Evolutionary conservation across 2,888 invertebrate genomes (phyloP).

Genomic region (Corbicula japonica): DNA sequence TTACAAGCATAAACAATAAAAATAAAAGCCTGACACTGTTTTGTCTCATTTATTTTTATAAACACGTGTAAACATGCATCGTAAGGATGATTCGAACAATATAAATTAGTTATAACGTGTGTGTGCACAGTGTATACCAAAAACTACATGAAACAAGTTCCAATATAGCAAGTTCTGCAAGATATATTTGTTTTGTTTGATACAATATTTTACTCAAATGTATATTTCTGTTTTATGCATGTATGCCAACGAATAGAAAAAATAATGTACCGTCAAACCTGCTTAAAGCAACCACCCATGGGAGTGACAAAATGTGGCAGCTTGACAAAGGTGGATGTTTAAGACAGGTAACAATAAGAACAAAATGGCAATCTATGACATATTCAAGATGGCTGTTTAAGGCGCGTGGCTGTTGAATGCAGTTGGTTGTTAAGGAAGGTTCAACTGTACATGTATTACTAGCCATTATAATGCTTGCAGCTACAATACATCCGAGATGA

Average conservation of each 20-base stretch:
- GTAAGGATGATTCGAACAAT: not conserved
- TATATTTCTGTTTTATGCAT: too few species aligned
- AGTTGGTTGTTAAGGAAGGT: not conserved
- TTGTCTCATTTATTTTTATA: too few species aligned
- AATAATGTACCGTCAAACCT: too few species aligned
- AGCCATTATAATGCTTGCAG: conserved; percentile 28
- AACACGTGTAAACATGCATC: not conserved
- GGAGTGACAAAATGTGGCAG: not conserved
- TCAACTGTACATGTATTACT: not conserved
- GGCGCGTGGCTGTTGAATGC: not conserved
- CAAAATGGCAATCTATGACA: not conserved
- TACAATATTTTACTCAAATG: too few species aligned
- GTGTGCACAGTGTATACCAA: not conserved
- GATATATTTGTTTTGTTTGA: too few species aligned
- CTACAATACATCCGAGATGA: conserved; percentile 56
- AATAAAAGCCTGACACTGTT: too few species aligned
- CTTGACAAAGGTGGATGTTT: too few species aligned
- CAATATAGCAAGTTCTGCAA: not conserved
- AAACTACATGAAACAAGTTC: not conserved
- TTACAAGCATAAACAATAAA: not conserved
- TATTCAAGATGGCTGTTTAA: not conserved
- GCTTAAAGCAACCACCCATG: too few species aligned
- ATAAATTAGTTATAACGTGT: not conserved
- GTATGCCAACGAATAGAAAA: too few species aligned
- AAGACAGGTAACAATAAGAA: not conserved